phyloP scores from a whole-genome alignment of 2,888 invertebrate species.

The Rotaria socialis region DNA sequence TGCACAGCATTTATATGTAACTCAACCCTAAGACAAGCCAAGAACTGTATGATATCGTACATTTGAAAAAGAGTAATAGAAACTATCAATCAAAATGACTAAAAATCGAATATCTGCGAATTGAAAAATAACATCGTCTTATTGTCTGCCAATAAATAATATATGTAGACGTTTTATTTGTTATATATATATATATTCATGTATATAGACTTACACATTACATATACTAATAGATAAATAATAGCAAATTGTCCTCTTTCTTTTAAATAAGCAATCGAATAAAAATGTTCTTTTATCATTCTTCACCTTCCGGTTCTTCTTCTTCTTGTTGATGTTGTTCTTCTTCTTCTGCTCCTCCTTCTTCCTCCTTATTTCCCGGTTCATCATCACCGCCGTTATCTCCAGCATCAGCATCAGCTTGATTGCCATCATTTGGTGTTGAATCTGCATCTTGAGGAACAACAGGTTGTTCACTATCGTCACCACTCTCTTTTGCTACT shows the following conservation, averaged over 20 bases:
- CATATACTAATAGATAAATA: neutral
- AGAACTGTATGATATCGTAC: neutral
- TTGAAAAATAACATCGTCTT: too few relatives aligned
- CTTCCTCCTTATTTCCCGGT: neutral
- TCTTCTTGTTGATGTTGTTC: neutral
- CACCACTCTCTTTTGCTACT: neutral
- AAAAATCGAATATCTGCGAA: too few relatives aligned
- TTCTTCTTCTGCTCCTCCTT: neutral
- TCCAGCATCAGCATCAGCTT: neutral
- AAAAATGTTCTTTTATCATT: neutral
- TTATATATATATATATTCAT: neutral
- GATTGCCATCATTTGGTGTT: neutral
- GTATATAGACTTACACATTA: neutral
- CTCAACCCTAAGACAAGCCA: neutral
- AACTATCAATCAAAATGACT: neutral
- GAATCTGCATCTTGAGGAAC: neutral
- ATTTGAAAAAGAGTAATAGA: neutral
- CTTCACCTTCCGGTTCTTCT: neutral
- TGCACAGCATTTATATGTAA: neutral
- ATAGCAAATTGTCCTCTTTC: neutral
- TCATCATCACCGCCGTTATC: neutral
- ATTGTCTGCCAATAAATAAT: neutral
- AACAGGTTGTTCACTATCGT: neutral
- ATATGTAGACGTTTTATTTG: neutral
- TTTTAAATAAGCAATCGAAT: neutral